Evolutionary conservation across 30 jellyfish, hydroid and myxozoan species (phyloP).

Genomic region (Aurelia coerulea): DNA sequence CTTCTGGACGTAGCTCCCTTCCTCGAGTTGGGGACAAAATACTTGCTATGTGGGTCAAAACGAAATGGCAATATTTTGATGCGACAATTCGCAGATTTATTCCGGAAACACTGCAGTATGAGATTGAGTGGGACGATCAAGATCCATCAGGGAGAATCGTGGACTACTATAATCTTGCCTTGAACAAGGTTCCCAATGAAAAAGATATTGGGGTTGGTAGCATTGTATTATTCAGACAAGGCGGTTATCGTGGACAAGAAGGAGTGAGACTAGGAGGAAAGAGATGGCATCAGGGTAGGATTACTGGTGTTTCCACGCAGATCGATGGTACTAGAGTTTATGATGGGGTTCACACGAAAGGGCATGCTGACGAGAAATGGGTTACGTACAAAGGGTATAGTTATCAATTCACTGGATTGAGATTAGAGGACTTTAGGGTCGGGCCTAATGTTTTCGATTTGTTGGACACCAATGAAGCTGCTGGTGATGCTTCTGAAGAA

Average conservation of each 20-base stretch:
- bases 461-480: constrained; percentile 1
- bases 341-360: constrained; percentile 69
- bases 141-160: constrained; percentile 85
- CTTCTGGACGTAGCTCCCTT: constrained; percentile 5
- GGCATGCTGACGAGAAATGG: constrained; percentile 76
- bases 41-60: constrained; percentile 73
- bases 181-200: constrained; percentile 57
- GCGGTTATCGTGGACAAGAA: constrained; percentile 40
- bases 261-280: constrained; percentile 54
- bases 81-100: constrained; percentile 62
- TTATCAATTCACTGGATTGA: constrained; percentile 24
- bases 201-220: constrained; percentile 75
- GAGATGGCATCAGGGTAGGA: constrained; percentile 80
- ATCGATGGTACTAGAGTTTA: constrained; percentile 24
- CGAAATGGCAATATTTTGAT: constrained; percentile 81
- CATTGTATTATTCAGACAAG: constrained; percentile 68
- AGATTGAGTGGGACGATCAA: constrained; percentile 90
- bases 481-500: neutral
- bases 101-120: constrained; percentile 48
- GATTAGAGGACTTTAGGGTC: constrained; percentile 54
- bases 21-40: constrained; percentile 74
- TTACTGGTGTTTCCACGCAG: constrained; percentile 14
- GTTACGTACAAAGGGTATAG: constrained; percentile 53
- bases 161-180: constrained; percentile 76
- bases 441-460: constrained; percentile 86